Conservation (phyloP, 1,140 invertebrate species). For the Papilio dardanus region DNA sequence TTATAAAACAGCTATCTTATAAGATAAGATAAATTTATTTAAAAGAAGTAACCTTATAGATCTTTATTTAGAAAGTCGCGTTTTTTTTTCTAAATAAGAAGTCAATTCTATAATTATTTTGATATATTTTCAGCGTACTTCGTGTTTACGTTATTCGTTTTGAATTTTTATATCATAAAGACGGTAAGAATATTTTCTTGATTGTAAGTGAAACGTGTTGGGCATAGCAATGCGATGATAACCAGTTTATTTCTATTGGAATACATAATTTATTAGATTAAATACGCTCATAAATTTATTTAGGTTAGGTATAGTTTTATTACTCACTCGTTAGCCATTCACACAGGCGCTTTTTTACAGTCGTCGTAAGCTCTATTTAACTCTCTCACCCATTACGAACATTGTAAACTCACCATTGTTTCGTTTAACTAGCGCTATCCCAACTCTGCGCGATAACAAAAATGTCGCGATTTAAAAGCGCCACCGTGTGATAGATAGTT, state of each 20-base stretch:
- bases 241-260: not conserved
- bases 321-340: too few species aligned
- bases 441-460: too few species aligned
- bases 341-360: too few species aligned
- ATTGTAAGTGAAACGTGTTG: not conserved
- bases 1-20: not conserved
- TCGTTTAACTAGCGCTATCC: too few species aligned
- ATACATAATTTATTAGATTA: not conserved
- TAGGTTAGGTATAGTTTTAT: too few species aligned
- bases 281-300: not conserved
- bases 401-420: too few species aligned
- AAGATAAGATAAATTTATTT: too few species aligned
- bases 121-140: not conserved
- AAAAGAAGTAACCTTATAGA: too few species aligned
- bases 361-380: too few species aligned
- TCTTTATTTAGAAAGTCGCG: not conserved
- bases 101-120: not conserved
- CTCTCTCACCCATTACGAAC: too few species aligned
- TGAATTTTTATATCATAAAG: constrained; percentile 2
- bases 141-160: not conserved
- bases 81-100: not conserved
- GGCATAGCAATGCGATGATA: not conserved
- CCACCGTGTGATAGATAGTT: too few species aligned
- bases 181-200: not conserved
- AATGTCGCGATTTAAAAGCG: too few species aligned